Base-by-base conservation (phyloP, 2,888 invertebrate genomes). In the Lissocephala sabroskyi region DNA sequence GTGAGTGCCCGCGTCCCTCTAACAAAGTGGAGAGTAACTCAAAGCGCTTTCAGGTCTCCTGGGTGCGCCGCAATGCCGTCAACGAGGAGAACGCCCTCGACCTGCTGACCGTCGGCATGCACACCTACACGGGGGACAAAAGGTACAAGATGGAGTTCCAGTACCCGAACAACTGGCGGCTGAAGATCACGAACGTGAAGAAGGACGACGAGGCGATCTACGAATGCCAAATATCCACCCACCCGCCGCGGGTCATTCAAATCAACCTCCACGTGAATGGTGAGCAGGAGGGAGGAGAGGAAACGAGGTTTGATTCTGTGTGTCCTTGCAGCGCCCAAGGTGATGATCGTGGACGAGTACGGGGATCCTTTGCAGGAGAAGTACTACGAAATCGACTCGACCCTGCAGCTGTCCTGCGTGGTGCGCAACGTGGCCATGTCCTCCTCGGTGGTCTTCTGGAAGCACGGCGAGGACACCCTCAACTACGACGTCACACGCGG, bases 81-180 rank as follows among this genome's bases (percentile, higher is more conserved):
- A 80, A 73, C 45, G 89, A 88, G 55, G 87, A 88, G 54, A 88
- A 90, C 70, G 89, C 88, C 59, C 85, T 91, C 65, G 89, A 89
- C 75, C 81, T 91, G 43, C 84, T 91, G 9, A 91, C 91, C 1
- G 87, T 91, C 39, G 90, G 90, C 32, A 85, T 88, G 60, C 88
- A 89, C 49, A 89, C 90, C 9, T 91, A 91, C 60, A 89, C 90
- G 16, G 89, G 90, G 26, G 91, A 91, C 80, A 83, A 86, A 30
- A 87, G 89, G 84, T 89, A 85, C 41, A 83, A 85, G 49, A 84
- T 86, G 73, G 86, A 86, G 73, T 87, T 87, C 70, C 87, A 87
- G 68, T 86, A 87, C 73, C 87, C 87, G 19, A 87, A 87, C 68
- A 87, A 87, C 77, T 88, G 87, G 87, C 85, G 87, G 41, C 83